phyloP scores from a whole-genome alignment of 35 echinoderm and acorn worm genomes.

The Eucidaris tribuloides region DNA sequence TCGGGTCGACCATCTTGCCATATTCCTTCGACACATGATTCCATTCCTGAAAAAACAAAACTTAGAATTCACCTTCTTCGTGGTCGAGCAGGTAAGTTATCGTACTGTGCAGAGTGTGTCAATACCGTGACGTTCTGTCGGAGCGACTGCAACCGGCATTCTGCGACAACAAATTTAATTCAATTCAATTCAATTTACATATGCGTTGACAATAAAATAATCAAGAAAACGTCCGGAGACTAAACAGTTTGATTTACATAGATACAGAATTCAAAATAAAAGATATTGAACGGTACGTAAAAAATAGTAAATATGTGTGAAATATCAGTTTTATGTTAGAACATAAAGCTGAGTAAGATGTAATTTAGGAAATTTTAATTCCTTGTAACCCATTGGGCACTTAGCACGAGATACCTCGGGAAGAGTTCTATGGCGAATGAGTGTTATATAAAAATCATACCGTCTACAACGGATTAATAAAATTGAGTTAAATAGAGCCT shows the following conservation, averaged over 20 bases:
- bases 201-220: not conserved
- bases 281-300: too few species aligned
- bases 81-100: slow-evolving; percentile 50
- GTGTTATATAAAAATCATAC: too few species aligned
- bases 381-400: too few species aligned
- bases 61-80: slow-evolving; percentile 29
- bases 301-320: too few species aligned
- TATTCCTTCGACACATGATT: slow-evolving; percentile 24
- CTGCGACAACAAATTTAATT: not conserved
- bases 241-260: not conserved
- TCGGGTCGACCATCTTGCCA: slow-evolving; percentile 24
- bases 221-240: not conserved
- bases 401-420: too few species aligned
- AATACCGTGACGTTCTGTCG: not conserved
- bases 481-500: too few species aligned
- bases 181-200: not conserved
- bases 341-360: too few species aligned
- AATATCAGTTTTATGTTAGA: too few species aligned
- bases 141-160: not conserved
- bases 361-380: too few species aligned
- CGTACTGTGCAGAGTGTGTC: too few species aligned
- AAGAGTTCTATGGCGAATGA: too few species aligned
- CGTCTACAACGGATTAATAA: too few species aligned
- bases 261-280: not conserved
- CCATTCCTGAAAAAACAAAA: slow-evolving; percentile 17